Evolutionary conservation across 23 tunicate genomes (phyloP).

Genomic region (Oikopleura vanhoeffeni): DNA sequence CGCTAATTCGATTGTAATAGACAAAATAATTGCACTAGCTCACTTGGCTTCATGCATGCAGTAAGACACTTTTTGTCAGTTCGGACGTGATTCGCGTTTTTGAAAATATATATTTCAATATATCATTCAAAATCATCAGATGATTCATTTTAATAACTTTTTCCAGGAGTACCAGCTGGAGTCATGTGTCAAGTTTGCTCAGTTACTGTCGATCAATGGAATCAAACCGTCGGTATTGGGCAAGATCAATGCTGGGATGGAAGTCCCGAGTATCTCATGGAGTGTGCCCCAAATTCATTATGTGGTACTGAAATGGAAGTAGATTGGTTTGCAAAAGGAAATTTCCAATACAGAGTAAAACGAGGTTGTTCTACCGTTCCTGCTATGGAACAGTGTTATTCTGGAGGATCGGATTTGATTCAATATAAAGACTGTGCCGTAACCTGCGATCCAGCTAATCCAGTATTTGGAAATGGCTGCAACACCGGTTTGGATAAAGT

Average conservation of each 20-base stretch:
- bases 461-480: background rate
- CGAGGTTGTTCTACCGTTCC: background rate
- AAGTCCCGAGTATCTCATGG: background rate
- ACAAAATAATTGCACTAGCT: no score
- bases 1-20: no score
- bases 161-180: no score
- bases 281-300: background rate
- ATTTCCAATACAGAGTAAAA: background rate
- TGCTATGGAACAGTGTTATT: background rate
- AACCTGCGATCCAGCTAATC: no score
- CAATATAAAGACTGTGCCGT: conserved; percentile 4
- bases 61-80: no score
- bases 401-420: background rate
- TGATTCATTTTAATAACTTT: no score
- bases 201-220: background rate
- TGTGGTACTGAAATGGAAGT: background rate
- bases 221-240: background rate
- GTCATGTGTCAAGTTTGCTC: background rate
- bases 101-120: no score
- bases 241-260: background rate
- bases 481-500: background rate
- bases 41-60: no score
- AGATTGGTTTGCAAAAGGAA: background rate
- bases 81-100: no score
- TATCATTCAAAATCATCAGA: no score